These are phyloP conservation scores for Craniophora ligustri DNA, from an alignment of 2,888 invertebrate genomes.

Conservation along the genomic window DNA sequence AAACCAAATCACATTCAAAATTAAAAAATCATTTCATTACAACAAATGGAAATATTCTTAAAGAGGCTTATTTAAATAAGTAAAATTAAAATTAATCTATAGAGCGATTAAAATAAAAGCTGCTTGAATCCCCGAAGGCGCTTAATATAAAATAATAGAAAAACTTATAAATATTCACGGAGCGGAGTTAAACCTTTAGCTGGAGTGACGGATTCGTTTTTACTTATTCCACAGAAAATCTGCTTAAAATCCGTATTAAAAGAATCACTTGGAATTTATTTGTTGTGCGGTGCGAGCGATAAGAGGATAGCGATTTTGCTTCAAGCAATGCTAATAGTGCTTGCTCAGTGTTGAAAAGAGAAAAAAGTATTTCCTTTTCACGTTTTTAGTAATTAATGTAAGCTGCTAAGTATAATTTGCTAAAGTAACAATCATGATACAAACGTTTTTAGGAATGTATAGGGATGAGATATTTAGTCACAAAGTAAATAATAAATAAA, in stretches of 20 bases:
- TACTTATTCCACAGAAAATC: conserved; percentile 88
- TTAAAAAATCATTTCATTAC: conserved; percentile 21
- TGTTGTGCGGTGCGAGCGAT: conserved; percentile 60
- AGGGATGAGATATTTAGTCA: too few relatives aligned
- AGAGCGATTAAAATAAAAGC: conserved; percentile 74
- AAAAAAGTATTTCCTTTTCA: background rate
- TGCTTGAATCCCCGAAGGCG: conserved; percentile 65
- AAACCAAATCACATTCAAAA: background rate
- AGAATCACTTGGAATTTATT: conserved; percentile 89
- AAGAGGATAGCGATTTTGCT: conserved; percentile 33
- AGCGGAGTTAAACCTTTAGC: conserved; percentile 83
- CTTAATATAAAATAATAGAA: conserved; percentile 87
- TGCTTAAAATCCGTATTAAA: conserved; percentile 89
- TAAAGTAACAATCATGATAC: too few relatives aligned
- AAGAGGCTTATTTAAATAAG: conserved; percentile 66
- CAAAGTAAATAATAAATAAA: too few relatives aligned
- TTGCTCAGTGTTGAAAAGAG: background rate
- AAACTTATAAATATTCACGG: conserved; percentile 88
- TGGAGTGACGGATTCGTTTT: conserved; percentile 87
- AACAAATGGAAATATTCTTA: conserved; percentile 48
- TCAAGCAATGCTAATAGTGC: background rate
- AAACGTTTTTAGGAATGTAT: too few relatives aligned
- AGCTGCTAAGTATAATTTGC: too few relatives aligned
- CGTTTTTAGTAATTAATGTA: too few relatives aligned
- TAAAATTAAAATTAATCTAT: conserved; percentile 73